Percentiles rank a stretch among this genome's conserved stretches.
Evolutionary conservation across 1,140 invertebrate species (phyloP).

Genomic region (Marisa cornuarietis): DNA sequence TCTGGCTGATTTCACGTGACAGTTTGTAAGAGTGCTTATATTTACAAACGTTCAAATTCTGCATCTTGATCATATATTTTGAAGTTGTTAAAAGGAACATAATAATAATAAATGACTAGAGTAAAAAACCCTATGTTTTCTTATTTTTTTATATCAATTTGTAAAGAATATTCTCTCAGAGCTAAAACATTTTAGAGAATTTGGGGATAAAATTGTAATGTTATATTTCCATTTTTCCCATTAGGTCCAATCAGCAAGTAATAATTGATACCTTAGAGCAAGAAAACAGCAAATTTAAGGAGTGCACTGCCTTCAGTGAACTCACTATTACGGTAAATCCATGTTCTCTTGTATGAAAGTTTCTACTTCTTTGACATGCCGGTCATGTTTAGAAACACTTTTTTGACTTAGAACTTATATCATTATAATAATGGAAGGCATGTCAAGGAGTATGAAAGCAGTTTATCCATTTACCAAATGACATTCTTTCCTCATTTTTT

Average conservation of each 20-base stretch:
- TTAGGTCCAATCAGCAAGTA: slow-evolving; percentile 56
- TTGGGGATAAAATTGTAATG: not conserved
- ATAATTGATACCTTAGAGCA: slow-evolving; percentile 59
- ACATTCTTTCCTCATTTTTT: not conserved
- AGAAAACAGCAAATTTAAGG: slow-evolving; percentile 58
- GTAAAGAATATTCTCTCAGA: too few relatives aligned
- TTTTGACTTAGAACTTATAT: not conserved
- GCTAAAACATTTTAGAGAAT: not conserved
- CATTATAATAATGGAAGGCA: not conserved
- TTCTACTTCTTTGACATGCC: not conserved
- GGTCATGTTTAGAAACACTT: not conserved
- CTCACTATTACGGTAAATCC: slow-evolving; percentile 48
- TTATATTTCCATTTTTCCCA: not conserved
- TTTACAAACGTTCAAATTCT: not conserved
- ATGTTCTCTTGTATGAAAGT: not conserved
- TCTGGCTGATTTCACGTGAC: too few relatives aligned
- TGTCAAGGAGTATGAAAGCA: not conserved
- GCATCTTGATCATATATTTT: not conserved
- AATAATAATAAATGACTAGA: too few relatives aligned
- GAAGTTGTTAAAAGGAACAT: too few relatives aligned
- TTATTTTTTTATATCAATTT: not conserved
- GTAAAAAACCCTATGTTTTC: too few relatives aligned
- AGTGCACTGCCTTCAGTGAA: slow-evolving; percentile 47
- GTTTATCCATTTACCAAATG: not conserved
- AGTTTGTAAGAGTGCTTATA: not conserved